Evolutionary conservation across 2,888 invertebrate genomes (phyloP), one percentile per base, ranked within the genome.

Genomic region (Anthophora plumipes): DNA sequence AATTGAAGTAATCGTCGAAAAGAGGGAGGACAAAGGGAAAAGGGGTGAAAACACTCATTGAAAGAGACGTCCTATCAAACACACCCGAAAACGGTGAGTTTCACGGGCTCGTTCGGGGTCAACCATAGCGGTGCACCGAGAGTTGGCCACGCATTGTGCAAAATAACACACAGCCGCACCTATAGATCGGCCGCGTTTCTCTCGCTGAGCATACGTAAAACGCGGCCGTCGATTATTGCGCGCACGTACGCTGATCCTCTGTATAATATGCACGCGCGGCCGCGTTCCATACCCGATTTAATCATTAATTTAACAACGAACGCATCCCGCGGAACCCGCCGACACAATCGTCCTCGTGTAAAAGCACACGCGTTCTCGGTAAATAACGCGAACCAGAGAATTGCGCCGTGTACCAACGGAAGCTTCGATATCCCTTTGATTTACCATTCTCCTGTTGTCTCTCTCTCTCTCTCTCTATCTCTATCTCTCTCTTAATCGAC

Each of bases 241-340:
- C 43, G 12, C 55, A 17, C 66, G 48, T 69, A 57, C 12, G 8
- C 11, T 12, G 20, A 4, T 5, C n/a, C 25, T 1, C 25, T 48
- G 14, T 61, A 64, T 66, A 69, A 69, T 41, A 22, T 31, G 52
- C 67, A 66, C 11, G 59, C 22, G 4, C 39, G 12, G 17, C n/a
- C 57, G n/a, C 52, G 43, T 55, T 41, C 48, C 37, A 12, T 22
- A 14, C 12, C 70, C 68, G 67, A 78, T 85, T 85, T 83, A 77
- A 80, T 83, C 80, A 76, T 85, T 85, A 85, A 85, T 83, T 85
- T 80, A 85, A 80, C 85, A 72, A 72, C 64, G 55, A 77, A 77
- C 69, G 59, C 54, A 59, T 43, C 52, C 31, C 69, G 59, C 48
- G 66, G 54, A 82, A 73, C 75, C 72, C 67, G 78, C 76, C 71